These are phyloP conservation scores for Machaerirhynchus nigripectus DNA, from an alignment of 2,113 vertebrate genomes.

Conservation along the genomic window DNA sequence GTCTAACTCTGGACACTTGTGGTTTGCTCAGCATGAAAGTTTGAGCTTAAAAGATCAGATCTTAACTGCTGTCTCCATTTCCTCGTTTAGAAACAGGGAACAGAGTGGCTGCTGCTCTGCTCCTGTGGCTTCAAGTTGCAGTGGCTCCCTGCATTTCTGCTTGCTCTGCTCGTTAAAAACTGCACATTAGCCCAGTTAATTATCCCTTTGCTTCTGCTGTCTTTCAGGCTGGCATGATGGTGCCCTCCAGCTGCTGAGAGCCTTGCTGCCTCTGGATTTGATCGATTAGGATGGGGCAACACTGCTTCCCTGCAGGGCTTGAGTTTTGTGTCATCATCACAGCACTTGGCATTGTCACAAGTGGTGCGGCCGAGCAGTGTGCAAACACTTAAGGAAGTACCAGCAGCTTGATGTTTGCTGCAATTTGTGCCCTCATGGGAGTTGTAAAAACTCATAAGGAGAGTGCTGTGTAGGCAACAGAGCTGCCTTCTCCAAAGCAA, in stretches of 20 bases:
- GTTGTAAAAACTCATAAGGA: background rate
- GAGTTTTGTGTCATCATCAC: rapidly evolving
- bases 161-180: background rate
- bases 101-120: background rate
- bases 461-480: background rate
- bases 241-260: background rate
- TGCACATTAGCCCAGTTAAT: background rate
- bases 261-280: background rate
- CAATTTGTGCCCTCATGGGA: rapidly evolving
- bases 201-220: background rate
- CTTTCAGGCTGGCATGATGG: background rate
- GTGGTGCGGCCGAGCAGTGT: rapidly evolving
- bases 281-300: background rate
- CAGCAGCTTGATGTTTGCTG: background rate
- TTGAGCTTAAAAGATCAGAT: background rate
- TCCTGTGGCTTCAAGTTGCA: background rate
- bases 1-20: background rate
- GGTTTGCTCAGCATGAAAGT: background rate
- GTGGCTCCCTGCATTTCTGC: background rate
- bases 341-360: background rate
- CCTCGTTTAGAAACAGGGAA: background rate
- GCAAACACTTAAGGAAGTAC: background rate
- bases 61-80: background rate
- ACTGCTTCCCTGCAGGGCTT: background rate
- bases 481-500: background rate